Conservation (phyloP, 2,113 vertebrate genomes). For the Archocentrus centrarchus region DNA sequence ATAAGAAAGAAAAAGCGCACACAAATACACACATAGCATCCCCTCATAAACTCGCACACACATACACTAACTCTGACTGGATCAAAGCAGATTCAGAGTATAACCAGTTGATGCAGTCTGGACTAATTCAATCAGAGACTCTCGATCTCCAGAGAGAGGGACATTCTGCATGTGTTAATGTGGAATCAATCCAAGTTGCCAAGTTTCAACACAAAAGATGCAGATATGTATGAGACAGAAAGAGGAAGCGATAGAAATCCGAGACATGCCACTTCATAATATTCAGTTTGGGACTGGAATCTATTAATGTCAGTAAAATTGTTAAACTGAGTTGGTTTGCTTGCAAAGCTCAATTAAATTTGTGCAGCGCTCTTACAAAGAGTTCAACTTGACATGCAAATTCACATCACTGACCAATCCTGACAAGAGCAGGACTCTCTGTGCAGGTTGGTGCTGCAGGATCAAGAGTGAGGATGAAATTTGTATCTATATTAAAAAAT, state of each 20-base stretch:
- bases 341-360: background rate
- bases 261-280: background rate
- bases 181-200: background rate
- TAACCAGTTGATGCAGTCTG: constrained; percentile 19
- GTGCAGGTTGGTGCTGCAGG: background rate
- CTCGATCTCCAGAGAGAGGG: constrained; percentile 13
- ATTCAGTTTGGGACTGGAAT: background rate
- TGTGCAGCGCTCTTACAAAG: background rate
- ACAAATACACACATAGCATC: background rate
- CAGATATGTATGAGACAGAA: background rate
- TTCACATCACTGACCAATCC: background rate
- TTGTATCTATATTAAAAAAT: too few relatives aligned
- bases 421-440: background rate
- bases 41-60: constrained; percentile 3
- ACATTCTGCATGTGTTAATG: background rate
- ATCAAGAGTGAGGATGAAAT: background rate
- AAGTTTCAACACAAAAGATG: background rate
- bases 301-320: background rate
- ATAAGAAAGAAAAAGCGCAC: constrained; percentile 15
- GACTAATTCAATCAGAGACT: constrained; percentile 39
- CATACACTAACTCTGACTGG: constrained; percentile 6
- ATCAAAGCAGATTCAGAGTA: constrained; percentile 26
- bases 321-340: background rate
- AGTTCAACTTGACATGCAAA: background rate
- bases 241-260: background rate